Evolutionary conservation across 1,140 invertebrate species (phyloP), one percentile per base, ranked within the genome.

Genomic region (Carposina sasakii): DNA sequence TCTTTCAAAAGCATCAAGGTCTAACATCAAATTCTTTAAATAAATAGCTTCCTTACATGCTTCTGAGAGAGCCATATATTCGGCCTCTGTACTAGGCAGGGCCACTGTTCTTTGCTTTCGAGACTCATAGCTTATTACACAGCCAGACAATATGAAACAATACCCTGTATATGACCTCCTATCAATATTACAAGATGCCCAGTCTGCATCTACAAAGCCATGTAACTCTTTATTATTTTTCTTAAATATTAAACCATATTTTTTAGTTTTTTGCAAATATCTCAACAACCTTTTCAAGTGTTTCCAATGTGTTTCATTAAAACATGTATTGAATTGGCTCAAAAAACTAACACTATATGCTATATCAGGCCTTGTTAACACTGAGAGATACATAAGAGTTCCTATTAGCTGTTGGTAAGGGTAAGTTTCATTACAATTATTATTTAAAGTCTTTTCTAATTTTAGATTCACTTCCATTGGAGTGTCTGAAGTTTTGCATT

Each of bases 151-250:
- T 17, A 50, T 48, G 54, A 73, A 70, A 46, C 46, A 23, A 62
- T 57, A 71, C 12, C 71, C 67, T 1, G 60, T 63, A 49, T 60
- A 73, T 2, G 66, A 70, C 20, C 61, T 64, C 41, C 67, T 47
- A 28, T 67, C 62, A 5, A 20, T 21, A 17, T 28, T 13, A 40
- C 63, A 54, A 21, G 28, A 52, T 0, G 57, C 55, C 63, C 60
- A 67, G 33, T 63, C 63, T 26, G 60, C 54, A 54, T 67, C 60
- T 10, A 47, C 60, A 66, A 43, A 77, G n/a, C 67, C 74, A 20
- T 17, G 43, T 53, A 76, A 40, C 15, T 60, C 48, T 15, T 16
- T 22, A 4, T 49, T 37, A 26, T 60, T 44, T 46, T 60, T 60
- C 16, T 34, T 13, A 60, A 57, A 64, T 24, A 23, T 47, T 13